A percentile compares a stretch with the other conserved stretches of the same genome.
These are phyloP conservation scores for Hydrocynus forskahlii DNA, from an alignment of 2,797 vertebrate genomes.

Conservation along the genomic window DNA sequence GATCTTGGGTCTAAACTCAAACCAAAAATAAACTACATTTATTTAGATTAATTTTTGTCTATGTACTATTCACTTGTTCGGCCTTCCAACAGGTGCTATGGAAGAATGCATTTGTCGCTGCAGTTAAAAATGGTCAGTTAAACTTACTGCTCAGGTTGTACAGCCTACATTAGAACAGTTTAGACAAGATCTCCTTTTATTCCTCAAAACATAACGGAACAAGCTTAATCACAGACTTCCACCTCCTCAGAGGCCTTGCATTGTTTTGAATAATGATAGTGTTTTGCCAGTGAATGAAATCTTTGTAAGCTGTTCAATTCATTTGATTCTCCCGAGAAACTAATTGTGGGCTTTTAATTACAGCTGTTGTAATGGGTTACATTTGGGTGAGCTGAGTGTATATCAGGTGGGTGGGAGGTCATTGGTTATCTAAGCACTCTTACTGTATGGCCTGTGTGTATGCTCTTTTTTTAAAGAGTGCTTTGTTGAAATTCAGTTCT, in stretches of 20 bases:
- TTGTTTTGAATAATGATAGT: slow-evolving; percentile 51
- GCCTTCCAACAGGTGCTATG: background rate
- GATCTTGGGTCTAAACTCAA: background rate
- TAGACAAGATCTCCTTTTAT: too few species aligned
- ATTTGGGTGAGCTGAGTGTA: slow-evolving; percentile 37
- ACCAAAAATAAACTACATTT: background rate
- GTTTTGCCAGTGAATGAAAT: slow-evolving; percentile 32
- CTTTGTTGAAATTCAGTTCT: background rate
- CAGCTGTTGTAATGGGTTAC: slow-evolving; percentile 35
- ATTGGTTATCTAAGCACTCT: slow-evolving; percentile 19
- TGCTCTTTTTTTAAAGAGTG: background rate
- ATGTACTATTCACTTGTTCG: background rate
- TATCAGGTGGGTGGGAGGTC: slow-evolving; percentile 24
- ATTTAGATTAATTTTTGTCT: background rate
- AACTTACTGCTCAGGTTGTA: background rate
- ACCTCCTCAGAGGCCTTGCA: slow-evolving; percentile 24
- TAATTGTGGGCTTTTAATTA: slow-evolving; percentile 52
- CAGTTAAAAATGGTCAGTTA: background rate
- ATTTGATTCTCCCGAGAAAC: slow-evolving; percentile 24
- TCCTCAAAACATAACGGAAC: too few species aligned
- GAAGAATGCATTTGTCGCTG: background rate
- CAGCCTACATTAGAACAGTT: background rate
- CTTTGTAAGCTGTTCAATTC: slow-evolving; percentile 46
- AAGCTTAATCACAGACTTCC: slow-evolving; percentile 8
- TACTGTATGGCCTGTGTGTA: background rate